Evolutionary conservation across 2,888 invertebrate species (phyloP).

Genomic region (Lydus trimaculatus): DNA sequence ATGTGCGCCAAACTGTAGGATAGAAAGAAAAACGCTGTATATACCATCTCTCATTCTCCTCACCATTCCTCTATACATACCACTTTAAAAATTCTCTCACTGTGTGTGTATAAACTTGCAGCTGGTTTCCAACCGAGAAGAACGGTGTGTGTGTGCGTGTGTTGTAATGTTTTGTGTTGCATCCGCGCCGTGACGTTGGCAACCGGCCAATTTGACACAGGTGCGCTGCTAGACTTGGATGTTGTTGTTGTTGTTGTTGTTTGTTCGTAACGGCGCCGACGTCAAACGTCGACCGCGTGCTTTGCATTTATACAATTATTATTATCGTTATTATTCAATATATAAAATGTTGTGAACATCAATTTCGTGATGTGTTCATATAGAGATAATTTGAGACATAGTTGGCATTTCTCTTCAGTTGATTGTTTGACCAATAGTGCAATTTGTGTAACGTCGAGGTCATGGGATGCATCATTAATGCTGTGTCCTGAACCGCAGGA

Average conservation of each 20-base stretch:
- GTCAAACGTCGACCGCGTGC: conserved; percentile 9
- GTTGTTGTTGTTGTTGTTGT: too few relatives aligned
- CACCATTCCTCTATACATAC: background rate
- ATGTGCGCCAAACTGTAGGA: too few relatives aligned
- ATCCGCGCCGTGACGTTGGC: conserved; percentile 6
- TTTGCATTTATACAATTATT: background rate
- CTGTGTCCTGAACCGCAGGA: conserved; percentile 15
- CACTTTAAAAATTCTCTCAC: background rate
- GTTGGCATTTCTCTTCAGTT: conserved; percentile 49
- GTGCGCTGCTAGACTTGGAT: background rate
- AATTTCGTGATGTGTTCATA: conserved; percentile 44
- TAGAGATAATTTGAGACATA: conserved; percentile 41
- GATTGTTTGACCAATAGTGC: conserved; percentile 48
- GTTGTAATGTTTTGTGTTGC: conserved; percentile 3
- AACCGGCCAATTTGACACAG: conserved; percentile 1
- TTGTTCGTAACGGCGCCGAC: conserved; percentile 2
- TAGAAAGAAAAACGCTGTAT: too few relatives aligned
- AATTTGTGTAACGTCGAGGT: conserved; percentile 42
- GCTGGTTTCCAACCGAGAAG: background rate
- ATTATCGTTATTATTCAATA: too few relatives aligned
- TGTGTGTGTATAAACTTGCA: background rate
- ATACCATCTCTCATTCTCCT: background rate
- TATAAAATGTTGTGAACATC: too few relatives aligned
- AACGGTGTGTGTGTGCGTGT: background rate
- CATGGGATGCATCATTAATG: conserved; percentile 43